These are phyloP conservation scores for Macrobrachium rosenbergii DNA, from an alignment of 1,140 invertebrate species.

Conservation along the genomic window DNA sequence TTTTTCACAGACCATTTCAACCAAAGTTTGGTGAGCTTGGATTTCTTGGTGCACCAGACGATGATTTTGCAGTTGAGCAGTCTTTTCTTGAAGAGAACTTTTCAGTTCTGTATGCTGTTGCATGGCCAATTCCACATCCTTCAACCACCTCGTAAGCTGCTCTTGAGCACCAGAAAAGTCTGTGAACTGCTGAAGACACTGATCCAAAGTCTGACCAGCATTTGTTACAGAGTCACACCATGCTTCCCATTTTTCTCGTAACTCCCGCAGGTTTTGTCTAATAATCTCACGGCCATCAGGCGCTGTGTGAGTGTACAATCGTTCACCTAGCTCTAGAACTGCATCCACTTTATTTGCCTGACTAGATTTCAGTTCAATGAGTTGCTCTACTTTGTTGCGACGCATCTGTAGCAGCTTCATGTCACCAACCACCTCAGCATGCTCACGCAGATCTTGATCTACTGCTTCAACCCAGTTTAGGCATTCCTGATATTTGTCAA, in stretches of 20 bases:
- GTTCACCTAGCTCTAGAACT: constrained; percentile 90
- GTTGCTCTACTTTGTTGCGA: constrained; percentile 85
- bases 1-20: constrained; percentile 92
- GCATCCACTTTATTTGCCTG: constrained; percentile 87
- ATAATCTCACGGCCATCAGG: constrained; percentile 93
- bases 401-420: constrained; percentile 86
- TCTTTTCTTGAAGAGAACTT: constrained; percentile 92
- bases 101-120: constrained; percentile 92
- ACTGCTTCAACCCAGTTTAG: constrained; percentile 83
- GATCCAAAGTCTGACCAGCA: constrained; percentile 85
- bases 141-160: constrained; percentile 91
- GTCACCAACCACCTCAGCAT: constrained; percentile 89
- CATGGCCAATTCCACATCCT: constrained; percentile 91
- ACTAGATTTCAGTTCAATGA: constrained; percentile 84
- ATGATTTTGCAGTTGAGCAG: constrained; percentile 93
- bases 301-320: constrained; percentile 91
- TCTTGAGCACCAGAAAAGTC: constrained; percentile 90
- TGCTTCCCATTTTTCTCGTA: constrained; percentile 88
- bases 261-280: constrained; percentile 83
- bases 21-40: constrained; percentile 88
- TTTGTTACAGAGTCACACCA: constrained; percentile 86
- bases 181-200: constrained; percentile 89
- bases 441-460: constrained; percentile 81
- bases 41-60: constrained; percentile 97
- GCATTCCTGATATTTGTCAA: constrained; percentile 83